A percentile compares a stretch with the other conserved stretches of the same genome.
Evolutionary conservation across 2,888 invertebrate genomes (phyloP).

Genomic region (Oscheius sp.): DNA sequence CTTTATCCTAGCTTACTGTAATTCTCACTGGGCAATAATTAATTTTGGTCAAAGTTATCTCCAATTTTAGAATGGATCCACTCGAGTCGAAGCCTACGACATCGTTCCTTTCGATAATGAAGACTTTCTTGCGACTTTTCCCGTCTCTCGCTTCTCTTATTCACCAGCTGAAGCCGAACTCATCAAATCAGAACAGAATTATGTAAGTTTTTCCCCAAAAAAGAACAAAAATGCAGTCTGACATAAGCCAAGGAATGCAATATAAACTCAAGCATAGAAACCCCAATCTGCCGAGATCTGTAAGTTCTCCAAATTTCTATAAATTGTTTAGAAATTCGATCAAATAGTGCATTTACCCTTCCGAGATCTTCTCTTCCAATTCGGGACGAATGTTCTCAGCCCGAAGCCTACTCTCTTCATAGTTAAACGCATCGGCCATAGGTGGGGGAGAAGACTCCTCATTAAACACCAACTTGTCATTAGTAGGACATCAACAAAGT

Average conservation of each 20-base stretch:
- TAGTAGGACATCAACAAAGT: too few species aligned
- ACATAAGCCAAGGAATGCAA: background rate
- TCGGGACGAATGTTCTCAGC: background rate
- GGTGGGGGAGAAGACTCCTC: constrained; percentile 1
- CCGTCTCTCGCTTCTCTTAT: background rate
- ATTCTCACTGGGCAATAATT: too few species aligned
- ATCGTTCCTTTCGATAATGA: background rate
- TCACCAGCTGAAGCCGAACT: background rate
- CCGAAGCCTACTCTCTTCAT: background rate
- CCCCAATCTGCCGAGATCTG: background rate
- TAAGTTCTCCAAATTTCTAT: background rate
- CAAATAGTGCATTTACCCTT: constrained; percentile 12
- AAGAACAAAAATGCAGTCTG: background rate
- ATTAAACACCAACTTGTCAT: constrained; percentile 5
- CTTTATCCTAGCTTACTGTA: too few species aligned
- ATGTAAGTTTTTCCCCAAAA: background rate
- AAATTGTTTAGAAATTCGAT: constrained; percentile 14
- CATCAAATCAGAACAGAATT: background rate
- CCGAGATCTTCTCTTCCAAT: constrained; percentile 13
- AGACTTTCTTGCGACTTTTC: background rate
- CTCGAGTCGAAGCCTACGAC: background rate
- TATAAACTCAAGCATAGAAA: constrained; percentile 1
- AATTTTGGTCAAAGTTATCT: too few species aligned
- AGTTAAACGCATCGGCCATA: background rate
- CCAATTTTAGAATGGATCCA: background rate